Evolutionary conservation across 2,797 vertebrate genomes (phyloP).

Genomic region (Acipenser transmontanus): DNA sequence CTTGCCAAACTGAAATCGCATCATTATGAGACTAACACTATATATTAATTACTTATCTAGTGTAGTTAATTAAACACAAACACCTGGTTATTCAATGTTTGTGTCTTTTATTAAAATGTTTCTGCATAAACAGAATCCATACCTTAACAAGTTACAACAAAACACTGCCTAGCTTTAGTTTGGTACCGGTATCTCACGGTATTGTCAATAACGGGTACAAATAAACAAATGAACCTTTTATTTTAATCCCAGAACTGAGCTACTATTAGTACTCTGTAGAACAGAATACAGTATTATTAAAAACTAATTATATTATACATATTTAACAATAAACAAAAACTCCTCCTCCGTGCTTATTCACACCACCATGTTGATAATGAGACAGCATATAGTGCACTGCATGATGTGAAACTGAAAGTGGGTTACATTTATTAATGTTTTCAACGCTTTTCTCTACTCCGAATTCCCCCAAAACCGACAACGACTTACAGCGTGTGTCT

Average conservation of each 20-base stretch:
- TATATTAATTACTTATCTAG: too few relatives aligned
- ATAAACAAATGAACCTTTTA: too few relatives aligned
- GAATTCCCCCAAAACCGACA: background rate
- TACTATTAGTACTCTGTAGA: constrained; percentile 34
- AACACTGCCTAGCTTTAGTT: too few relatives aligned
- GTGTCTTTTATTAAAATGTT: too few relatives aligned
- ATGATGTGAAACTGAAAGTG: constrained; percentile 34
- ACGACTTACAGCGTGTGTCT: constrained; percentile 73
- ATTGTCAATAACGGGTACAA: background rate
- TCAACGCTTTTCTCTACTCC: background rate
- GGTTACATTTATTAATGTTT: background rate
- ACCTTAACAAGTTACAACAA: too few relatives aligned
- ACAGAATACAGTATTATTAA: constrained; percentile 28
- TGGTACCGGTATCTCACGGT: too few relatives aligned
- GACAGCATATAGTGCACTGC: constrained; percentile 27
- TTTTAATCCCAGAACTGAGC: constrained; percentile 37
- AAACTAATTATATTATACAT: background rate
- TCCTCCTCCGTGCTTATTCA: constrained; percentile 37
- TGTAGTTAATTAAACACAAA: too few relatives aligned
- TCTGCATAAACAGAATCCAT: too few relatives aligned
- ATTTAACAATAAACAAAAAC: constrained; percentile 15
- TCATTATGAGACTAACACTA: too few relatives aligned
- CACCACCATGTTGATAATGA: constrained; percentile 41
- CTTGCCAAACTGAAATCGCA: too few relatives aligned
- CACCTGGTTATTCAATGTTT: too few relatives aligned